phyloP scores from a whole-genome alignment of 2,888 invertebrate species.

The Phrixothrix hirtus region DNA sequence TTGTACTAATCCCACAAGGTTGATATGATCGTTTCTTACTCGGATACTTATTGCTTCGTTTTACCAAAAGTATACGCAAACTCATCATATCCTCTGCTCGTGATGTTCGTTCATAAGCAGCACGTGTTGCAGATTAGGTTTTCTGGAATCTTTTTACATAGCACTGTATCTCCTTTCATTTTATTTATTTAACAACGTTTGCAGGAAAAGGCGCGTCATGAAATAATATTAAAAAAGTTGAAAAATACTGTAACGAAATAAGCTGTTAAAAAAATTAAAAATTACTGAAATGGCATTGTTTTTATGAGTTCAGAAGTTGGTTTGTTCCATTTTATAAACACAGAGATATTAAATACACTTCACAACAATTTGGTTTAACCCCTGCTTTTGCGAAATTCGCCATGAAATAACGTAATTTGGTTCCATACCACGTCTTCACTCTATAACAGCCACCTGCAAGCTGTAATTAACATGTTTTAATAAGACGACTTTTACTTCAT shows the following conservation, averaged over 20 bases:
- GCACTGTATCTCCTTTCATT: not conserved
- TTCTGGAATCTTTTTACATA: not conserved
- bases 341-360: slow-evolving; percentile 17
- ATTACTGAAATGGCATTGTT: not conserved
- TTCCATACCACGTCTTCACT: slow-evolving; percentile 39
- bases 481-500: slow-evolving; percentile 36
- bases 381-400: slow-evolving; percentile 19
- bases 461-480: slow-evolving; percentile 38
- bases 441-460: slow-evolving; percentile 39
- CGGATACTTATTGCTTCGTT: slow-evolving; percentile 14
- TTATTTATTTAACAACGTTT: not conserved
- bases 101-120: slow-evolving; percentile 3
- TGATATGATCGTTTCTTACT: slow-evolving; percentile 37
- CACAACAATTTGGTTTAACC: slow-evolving; percentile 21
- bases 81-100: slow-evolving; percentile 9
- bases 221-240: not conserved
- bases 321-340: slow-evolving; percentile 17
- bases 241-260: not conserved
- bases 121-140: slow-evolving; percentile 12
- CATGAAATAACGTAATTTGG: slow-evolving; percentile 34
- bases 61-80: slow-evolving; percentile 10
- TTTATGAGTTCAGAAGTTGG: slow-evolving; percentile 14
- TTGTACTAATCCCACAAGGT: slow-evolving; percentile 41
- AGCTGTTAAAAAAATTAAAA: slow-evolving; percentile 1
- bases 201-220: not conserved